Percentiles rank a stretch among this genome's conserved stretches.
Conservation (phyloP, 1,140 invertebrate genomes). For the Caerostris extrusa region DNA sequence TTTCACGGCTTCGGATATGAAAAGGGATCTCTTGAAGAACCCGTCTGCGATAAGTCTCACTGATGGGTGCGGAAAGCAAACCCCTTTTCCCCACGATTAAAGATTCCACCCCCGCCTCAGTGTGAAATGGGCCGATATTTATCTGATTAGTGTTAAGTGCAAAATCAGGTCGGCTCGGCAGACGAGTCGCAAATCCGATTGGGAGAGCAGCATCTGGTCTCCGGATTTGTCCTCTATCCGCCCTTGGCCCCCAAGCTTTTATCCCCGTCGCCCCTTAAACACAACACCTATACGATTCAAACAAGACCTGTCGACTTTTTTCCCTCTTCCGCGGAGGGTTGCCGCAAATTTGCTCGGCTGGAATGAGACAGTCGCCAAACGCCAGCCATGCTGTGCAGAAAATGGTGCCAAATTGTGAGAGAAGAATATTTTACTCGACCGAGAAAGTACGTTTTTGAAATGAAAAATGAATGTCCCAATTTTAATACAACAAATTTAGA, state of each 20-base stretch:
- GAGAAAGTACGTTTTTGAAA: too few relatives aligned
- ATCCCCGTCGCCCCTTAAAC: slow-evolving; percentile 44
- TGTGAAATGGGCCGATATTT: slow-evolving; percentile 68
- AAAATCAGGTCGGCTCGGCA: slow-evolving; percentile 55
- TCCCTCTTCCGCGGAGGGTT: neutral
- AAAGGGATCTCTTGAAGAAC: too few relatives aligned
- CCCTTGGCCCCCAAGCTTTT: slow-evolving; percentile 23
- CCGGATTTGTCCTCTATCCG: slow-evolving; percentile 68
- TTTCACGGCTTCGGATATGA: too few relatives aligned
- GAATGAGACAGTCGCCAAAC: neutral
- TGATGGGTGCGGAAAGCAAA: neutral
- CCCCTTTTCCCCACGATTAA: slow-evolving; percentile 48
- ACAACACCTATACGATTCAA: slow-evolving; percentile 72
- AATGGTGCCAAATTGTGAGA: too few relatives aligned
- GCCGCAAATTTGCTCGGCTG: neutral
- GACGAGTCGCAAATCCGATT: slow-evolving; percentile 54
- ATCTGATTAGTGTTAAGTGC: slow-evolving; percentile 73
- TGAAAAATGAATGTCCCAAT: too few relatives aligned
- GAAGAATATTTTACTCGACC: too few relatives aligned
- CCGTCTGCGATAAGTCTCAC: too few relatives aligned
- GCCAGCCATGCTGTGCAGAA: too few relatives aligned
- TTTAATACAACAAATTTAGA: too few relatives aligned
- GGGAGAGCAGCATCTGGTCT: slow-evolving; percentile 62
- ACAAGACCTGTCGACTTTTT: slow-evolving; percentile 75
- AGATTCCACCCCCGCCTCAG: slow-evolving; percentile 23